These are phyloP conservation scores for Thymallus thymallus DNA, from an alignment of 2,113 vertebrate species.

Conservation along the genomic window DNA sequence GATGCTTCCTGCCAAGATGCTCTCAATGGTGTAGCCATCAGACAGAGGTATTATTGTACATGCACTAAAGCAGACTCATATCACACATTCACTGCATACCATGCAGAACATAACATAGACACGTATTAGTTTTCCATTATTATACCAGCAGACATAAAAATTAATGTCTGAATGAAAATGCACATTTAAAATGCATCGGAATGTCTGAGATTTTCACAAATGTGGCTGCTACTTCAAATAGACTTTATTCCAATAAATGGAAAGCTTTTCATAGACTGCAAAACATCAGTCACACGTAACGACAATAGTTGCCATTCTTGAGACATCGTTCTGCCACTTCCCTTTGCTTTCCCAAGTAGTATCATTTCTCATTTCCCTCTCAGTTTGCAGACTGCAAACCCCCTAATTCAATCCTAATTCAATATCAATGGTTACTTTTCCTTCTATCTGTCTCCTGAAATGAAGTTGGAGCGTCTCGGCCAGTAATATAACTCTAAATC, in stretches of 20 bases:
- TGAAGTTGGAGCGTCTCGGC: conserved; percentile 3
- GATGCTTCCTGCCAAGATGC: too few species aligned
- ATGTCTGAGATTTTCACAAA: background rate
- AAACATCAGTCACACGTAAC: background rate
- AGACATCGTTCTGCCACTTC: background rate
- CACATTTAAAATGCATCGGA: background rate
- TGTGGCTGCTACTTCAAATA: background rate
- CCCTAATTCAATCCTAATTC: too few species aligned
- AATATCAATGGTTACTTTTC: conserved; percentile 8
- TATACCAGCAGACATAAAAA: background rate
- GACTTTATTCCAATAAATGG: background rate
- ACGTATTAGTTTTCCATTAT: background rate
- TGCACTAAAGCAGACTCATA: background rate
- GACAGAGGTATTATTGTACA: background rate
- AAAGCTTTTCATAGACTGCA: background rate
- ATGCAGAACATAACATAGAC: background rate
- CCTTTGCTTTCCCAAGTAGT: background rate
- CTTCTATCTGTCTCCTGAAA: conserved; percentile 1
- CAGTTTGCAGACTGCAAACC: background rate
- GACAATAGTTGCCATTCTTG: background rate
- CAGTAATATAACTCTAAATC: background rate
- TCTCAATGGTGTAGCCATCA: background rate
- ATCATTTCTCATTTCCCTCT: conserved; percentile 9
- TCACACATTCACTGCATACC: background rate
- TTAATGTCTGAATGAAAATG: background rate